A percentile compares a stretch with the other conserved stretches of the same genome.
Evolutionary conservation across 64 coral and sea anemone genomes (phyloP).

Genomic region (Pachyseris speciosa): DNA sequence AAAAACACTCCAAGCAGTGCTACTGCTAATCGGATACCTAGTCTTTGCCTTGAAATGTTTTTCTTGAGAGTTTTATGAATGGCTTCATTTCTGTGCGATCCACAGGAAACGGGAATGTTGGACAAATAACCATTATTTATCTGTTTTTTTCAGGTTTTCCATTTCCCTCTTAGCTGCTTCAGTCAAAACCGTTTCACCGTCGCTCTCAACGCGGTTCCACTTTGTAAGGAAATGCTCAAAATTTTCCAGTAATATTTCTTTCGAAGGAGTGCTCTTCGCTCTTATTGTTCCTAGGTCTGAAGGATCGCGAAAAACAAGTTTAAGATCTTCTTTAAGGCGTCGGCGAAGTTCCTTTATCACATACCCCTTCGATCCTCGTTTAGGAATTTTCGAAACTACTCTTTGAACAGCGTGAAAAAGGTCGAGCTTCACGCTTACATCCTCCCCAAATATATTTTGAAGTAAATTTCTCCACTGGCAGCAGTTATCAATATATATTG

Average conservation of each 20-base stretch:
- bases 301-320: constrained; percentile 38
- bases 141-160: constrained; percentile 50
- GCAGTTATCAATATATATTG: constrained; percentile 55
- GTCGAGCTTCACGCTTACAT: constrained; percentile 39
- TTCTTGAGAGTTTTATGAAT: not conserved
- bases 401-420: constrained; percentile 60
- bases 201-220: constrained; percentile 30
- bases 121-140: constrained; percentile 58
- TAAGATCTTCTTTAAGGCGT: constrained; percentile 1
- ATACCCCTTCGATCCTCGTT: not conserved
- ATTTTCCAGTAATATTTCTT: constrained; percentile 21
- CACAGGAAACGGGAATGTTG: not conserved
- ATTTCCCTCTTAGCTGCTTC: constrained; percentile 43
- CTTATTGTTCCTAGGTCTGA: constrained; percentile 27
- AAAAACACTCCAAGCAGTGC: not conserved
- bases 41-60: not conserved
- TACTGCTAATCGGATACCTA: not conserved
- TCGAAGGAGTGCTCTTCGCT: not conserved
- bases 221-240: constrained; percentile 42
- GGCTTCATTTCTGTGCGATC: not conserved
- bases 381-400: constrained; percentile 28
- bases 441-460: constrained; percentile 36
- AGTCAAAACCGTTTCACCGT: constrained; percentile 27
- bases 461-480: constrained; percentile 46
- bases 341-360: not conserved